Evolutionary conservation across 2,888 invertebrate species (phyloP), one percentile per base, ranked within the genome.

Genomic region (Aleiodes alternator): DNA sequence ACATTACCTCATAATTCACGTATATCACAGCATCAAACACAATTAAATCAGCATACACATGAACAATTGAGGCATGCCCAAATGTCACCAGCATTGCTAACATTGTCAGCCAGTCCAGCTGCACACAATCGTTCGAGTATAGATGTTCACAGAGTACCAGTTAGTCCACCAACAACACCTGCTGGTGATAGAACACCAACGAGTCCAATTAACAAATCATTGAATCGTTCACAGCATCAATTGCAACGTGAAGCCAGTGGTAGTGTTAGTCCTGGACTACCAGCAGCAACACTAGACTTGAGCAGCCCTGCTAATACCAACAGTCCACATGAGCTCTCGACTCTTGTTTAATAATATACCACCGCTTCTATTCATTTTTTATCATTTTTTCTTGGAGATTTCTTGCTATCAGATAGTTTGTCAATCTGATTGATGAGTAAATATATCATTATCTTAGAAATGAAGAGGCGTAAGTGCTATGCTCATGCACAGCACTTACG

Each of bases 321-420:
- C 84, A 93, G 93, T 61, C 92, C 93, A 55, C 94, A 94, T 82
- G 94, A 94, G 87, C 89, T 94, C 69, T 94, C 94, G 43, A 94
- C 94, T n/a, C 90, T 94, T 82, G 94, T 94, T 73, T 94, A 90
- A 91, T 38, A 6, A 34, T 57, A 23, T 23, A 23, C 1, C 2
- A 23, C 23, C 23, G 23, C 23, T 23, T 23, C 23, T 23, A 23
- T 23, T 23, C 23, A 23, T 12, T n/a, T 34, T 14, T 59, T 4
- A 38, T 59, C 14, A 11, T 16, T 34, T 59, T 59, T 59, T 14
- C n/a, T 59, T 59, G 12, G 6, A 14, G 12, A 14, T n/a, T 29
- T 34, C 23, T 23, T 23, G 2, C 23, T 23, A 23, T 23, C 2
- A 23, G 23, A 23, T 23, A 2, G 23, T 23, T 23, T 23, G 2